Conservation (phyloP, 2,888 invertebrate genomes). For the Odontothrips loti region DNA sequence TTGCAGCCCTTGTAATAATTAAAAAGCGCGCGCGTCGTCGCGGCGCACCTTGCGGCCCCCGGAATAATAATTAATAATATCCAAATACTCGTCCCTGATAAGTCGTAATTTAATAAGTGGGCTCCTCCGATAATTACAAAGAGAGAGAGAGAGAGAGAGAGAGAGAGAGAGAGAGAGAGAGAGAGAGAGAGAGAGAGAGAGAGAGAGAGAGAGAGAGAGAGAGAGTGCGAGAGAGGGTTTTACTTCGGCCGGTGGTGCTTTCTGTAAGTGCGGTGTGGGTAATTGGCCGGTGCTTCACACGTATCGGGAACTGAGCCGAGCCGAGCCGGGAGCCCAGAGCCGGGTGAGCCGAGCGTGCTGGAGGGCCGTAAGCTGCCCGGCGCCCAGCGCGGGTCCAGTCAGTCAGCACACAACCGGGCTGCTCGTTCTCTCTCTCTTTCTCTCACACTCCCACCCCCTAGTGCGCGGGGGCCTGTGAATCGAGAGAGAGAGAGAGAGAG, state of each 20-base stretch:
- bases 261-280: too few species aligned
- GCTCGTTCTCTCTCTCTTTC: too few species aligned
- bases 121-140: background rate
- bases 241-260: too few species aligned
- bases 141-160: background rate
- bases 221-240: background rate
- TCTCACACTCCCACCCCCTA: too few species aligned
- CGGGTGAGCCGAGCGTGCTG: too few species aligned
- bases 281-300: too few species aligned
- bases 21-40: background rate
- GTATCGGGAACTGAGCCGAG: too few species aligned
- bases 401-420: too few species aligned
- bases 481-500: background rate
- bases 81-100: background rate
- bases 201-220: background rate
- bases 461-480: background rate
- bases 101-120: slow-evolving; percentile 19
- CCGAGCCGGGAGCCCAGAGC: too few species aligned
- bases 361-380: too few species aligned
- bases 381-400: too few species aligned
- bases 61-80: background rate
- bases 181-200: slow-evolving; percentile 1
- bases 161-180: slow-evolving; percentile 1
- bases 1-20: background rate
- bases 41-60: background rate